Percentiles rank a stretch among this genome's conserved stretches.
These are phyloP conservation scores for Tenebrio molitor DNA, from an alignment of 1,140 invertebrate genomes.

Conservation along the genomic window DNA sequence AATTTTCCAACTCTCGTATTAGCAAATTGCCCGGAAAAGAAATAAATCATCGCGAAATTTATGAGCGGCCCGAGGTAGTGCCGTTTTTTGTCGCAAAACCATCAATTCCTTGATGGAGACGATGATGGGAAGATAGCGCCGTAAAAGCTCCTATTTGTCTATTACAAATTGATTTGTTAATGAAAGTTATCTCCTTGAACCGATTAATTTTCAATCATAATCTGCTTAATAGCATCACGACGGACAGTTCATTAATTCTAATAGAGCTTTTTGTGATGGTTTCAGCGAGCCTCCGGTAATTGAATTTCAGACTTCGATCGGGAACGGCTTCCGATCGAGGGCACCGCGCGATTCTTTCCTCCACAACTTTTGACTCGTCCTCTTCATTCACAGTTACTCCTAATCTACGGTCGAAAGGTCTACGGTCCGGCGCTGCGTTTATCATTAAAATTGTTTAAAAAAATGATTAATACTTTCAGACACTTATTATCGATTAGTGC, in stretches of 20 bases:
- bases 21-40: neutral
- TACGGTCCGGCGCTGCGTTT: slow-evolving; percentile 15
- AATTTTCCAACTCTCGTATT: no score
- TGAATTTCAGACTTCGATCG: slow-evolving; percentile 1
- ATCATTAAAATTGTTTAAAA: slow-evolving; percentile 14
- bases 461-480: slow-evolving; percentile 35
- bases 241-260: slow-evolving; percentile 11
- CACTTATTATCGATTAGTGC: slow-evolving; percentile 35
- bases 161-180: neutral
- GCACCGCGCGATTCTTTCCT: no score
- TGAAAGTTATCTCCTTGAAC: slow-evolving; percentile 1
- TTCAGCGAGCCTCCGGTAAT: neutral
- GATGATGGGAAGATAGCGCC: no score
- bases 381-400: neutral
- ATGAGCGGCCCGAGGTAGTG: neutral
- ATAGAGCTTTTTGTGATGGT: slow-evolving; percentile 1
- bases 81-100: neutral
- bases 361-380: neutral
- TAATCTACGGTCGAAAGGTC: neutral
- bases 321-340: neutral
- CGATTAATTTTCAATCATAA: slow-evolving; percentile 8
- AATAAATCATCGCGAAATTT: neutral
- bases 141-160: slow-evolving; percentile 8
- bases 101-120: no score
- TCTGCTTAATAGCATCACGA: slow-evolving; percentile 1